A percentile compares a stretch with the other conserved stretches of the same genome.
These are phyloP conservation scores for Vidua chalybeata DNA, from an alignment of 2,113 vertebrate genomes.

Conservation along the genomic window DNA sequence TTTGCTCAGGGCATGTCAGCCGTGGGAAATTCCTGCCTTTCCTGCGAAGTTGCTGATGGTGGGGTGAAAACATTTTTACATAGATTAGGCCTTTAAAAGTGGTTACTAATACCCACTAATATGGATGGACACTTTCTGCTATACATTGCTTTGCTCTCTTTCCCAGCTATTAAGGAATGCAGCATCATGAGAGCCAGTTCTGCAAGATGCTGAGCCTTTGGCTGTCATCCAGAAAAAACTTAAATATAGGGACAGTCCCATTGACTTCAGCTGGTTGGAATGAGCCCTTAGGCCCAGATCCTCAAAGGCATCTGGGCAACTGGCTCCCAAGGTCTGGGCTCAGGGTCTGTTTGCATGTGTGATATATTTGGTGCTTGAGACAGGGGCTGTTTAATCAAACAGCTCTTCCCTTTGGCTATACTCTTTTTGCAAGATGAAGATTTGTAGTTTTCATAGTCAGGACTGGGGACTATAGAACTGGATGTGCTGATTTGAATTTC, in stretches of 20 bases:
- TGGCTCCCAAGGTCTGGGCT: slow-evolving; percentile 8
- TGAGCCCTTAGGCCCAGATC: slow-evolving; percentile 63
- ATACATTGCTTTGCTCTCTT: slow-evolving; percentile 2
- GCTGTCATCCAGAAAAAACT: slow-evolving; percentile 60
- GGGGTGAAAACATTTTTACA: neutral
- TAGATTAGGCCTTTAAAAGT: slow-evolving; percentile 51
- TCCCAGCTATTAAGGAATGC: slow-evolving; percentile 58
- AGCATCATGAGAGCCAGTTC: slow-evolving; percentile 60
- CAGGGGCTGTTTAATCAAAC: neutral
- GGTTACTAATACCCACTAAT: slow-evolving; percentile 41
- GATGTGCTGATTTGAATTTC: neutral
- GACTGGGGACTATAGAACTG: neutral
- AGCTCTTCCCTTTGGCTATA: neutral
- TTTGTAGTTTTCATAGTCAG: neutral
- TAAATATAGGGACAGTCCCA: slow-evolving; percentile 65
- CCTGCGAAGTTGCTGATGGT: slow-evolving; percentile 21
- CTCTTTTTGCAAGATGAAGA: neutral
- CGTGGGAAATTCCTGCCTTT: slow-evolving; percentile 45
- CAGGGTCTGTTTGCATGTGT: slow-evolving; percentile 1
- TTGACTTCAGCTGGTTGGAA: slow-evolving; percentile 67
- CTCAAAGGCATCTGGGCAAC: slow-evolving; percentile 63
- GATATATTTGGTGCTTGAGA: slow-evolving; percentile 16
- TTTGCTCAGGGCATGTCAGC: slow-evolving; percentile 12
- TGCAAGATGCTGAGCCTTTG: slow-evolving; percentile 61
- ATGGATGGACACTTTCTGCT: slow-evolving; percentile 47